Base-by-base conservation (phyloP, 2,888 invertebrate species). In the Parnassius smintheus region DNA sequence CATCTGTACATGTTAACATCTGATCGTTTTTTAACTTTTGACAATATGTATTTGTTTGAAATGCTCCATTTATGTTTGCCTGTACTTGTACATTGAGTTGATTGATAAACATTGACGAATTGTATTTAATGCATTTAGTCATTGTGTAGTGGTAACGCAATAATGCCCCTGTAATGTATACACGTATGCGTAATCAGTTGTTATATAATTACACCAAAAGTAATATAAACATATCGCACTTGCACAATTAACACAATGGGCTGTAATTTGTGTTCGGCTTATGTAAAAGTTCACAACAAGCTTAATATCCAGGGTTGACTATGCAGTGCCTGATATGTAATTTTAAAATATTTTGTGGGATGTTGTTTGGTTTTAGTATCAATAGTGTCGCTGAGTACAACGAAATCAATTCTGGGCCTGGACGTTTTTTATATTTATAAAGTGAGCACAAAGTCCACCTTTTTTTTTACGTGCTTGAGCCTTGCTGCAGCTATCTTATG, bases 121-220 rank as follows among this genome's bases (percentile, higher is more conserved):
- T 54, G 11, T 10, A 41, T 54, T 13, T 54, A 18, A 18, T n/a
- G 53, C 2, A 9, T 54, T 54, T 54, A 54, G 42, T 54, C 54
- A 54, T 9, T 44, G 12, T 9, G 10, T 9, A 25, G 35, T 49
- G 49, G n/a, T n/a, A 3, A n/a, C 13, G 9, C 53, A 53, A 41
- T 41, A 12, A 13, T 11, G 44, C 44, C 11, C 11, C 44, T 50
- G 7, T 10, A 22, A 10, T 50, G 22, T 13, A 53, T n/a, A 45
- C 44, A 22, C 35, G 58, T 44, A 45, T 46, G 46, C 46, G 46
- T 18, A 57, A 49, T 49, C 35, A n/a, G 10, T 10, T 51, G 52
- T 57, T 62, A 62, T 54, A 62, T 22, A 62, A 62, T 54, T 49
- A 18, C 22, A 18, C 48, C 41, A 25, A 53, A 57, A 51, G 45